These are phyloP conservation scores for Tetrao urogallus DNA, from an alignment of 2,113 vertebrate species.

Conservation along the genomic window DNA sequence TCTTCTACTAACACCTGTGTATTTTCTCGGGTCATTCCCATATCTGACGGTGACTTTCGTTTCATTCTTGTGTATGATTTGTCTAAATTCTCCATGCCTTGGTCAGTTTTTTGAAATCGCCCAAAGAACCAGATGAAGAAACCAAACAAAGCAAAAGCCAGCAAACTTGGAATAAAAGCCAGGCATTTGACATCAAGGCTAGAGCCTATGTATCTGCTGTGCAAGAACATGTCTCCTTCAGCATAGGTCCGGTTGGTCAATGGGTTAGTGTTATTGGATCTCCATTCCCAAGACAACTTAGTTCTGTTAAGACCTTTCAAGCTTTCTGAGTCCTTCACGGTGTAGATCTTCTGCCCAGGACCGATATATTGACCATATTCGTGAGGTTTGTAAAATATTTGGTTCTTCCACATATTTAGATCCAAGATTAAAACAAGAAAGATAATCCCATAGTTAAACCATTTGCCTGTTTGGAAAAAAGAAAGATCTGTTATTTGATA, in stretches of 20 bases:
- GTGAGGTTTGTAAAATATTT: conserved; percentile 98
- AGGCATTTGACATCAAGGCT: conserved; percentile 94
- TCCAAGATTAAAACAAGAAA: conserved; percentile 98
- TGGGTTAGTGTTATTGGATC: conserved; percentile 87
- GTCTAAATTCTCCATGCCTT: conserved; percentile 90
- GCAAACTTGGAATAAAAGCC: conserved; percentile 93
- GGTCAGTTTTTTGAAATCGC: conserved; percentile 93
- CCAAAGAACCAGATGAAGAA: conserved; percentile 97
- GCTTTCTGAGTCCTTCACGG: conserved; percentile 91
- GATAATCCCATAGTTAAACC: conserved; percentile 99
- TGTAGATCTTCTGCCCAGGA: conserved; percentile 95
- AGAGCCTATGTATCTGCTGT: conserved; percentile 91
- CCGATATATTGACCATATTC: conserved; percentile 97
- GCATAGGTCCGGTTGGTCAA: conserved; percentile 87
- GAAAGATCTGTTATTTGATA: conserved; percentile 56
- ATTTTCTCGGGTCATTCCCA: conserved; percentile 91
- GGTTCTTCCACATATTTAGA: conserved; percentile 99
- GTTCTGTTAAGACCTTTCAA: conserved; percentile 91
- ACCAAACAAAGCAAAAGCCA: conserved; percentile 93
- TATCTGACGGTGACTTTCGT: conserved; percentile 91
- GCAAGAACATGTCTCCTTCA: conserved; percentile 91
- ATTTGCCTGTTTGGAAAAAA: conserved; percentile 89
- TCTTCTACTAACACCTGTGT: conserved; percentile 83
- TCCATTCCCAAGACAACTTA: conserved; percentile 93
- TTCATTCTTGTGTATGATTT: conserved; percentile 94